Evolutionary conservation across 2,113 vertebrate genomes (phyloP).

Genomic region (Scomber japonicus): DNA sequence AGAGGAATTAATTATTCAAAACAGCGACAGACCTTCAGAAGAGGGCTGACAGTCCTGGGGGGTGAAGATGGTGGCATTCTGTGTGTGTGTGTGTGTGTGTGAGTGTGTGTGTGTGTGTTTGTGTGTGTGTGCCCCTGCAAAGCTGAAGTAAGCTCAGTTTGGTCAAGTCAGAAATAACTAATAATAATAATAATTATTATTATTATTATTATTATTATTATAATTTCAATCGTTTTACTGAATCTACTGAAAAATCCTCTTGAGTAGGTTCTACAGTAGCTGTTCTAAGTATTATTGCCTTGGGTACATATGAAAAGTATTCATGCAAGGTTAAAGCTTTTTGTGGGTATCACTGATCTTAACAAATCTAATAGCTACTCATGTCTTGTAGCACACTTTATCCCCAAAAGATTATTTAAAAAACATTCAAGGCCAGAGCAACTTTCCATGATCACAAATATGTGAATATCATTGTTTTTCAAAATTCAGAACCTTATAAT

Average conservation of each 20-base stretch:
- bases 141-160: background rate
- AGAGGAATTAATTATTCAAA: constrained; percentile 67
- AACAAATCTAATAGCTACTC: background rate
- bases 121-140: background rate
- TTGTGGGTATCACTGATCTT: background rate
- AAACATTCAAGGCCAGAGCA: background rate
- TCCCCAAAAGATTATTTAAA: background rate
- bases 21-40: constrained; percentile 35
- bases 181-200: no score
- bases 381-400: background rate
- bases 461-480: background rate
- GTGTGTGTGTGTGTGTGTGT: no score
- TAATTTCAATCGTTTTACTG: constrained; percentile 9
- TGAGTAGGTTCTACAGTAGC: background rate
- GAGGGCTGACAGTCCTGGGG: constrained; percentile 1
- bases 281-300: background rate
- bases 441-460: background rate
- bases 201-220: background rate
- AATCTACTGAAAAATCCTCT: constrained; percentile 1
- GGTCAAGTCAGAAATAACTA: background rate
- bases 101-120: background rate
- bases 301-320: background rate
- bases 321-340: background rate
- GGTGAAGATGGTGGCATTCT: background rate
- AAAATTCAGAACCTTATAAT: background rate